Conservation (phyloP, 2,113 vertebrate genomes). For the Ancistrus triradiatus region DNA sequence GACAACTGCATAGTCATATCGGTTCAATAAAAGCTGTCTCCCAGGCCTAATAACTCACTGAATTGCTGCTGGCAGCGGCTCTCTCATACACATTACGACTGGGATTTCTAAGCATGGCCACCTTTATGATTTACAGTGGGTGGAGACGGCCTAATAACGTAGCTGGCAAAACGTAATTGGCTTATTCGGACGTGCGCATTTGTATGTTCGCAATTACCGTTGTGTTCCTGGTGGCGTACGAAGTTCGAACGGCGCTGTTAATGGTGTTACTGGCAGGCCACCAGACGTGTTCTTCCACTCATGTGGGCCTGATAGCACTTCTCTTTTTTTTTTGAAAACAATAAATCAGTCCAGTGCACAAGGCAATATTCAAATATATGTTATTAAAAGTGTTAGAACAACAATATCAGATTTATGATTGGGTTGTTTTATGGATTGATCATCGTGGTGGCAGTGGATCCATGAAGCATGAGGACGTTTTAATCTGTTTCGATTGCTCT, state of each 20-base stretch:
- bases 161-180: slow-evolving; percentile 61
- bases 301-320: slow-evolving; percentile 70
- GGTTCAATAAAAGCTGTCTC: slow-evolving; percentile 63
- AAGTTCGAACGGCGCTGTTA: slow-evolving; percentile 75
- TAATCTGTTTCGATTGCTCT: slow-evolving; percentile 71
- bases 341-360: slow-evolving; percentile 71
- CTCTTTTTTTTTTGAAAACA: slow-evolving; percentile 60
- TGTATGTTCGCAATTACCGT: slow-evolving; percentile 70
- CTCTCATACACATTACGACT: slow-evolving; percentile 18
- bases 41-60: slow-evolving; percentile 62
- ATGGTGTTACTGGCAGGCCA: slow-evolving; percentile 72
- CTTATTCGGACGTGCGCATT: slow-evolving; percentile 64
- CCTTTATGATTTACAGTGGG: slow-evolving; percentile 58
- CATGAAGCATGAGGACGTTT: slow-evolving; percentile 60
- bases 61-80: slow-evolving; percentile 52
- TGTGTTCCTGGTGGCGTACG: slow-evolving; percentile 72
- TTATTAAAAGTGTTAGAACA: slow-evolving; percentile 72
- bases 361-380: slow-evolving; percentile 71
- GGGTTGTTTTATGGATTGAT: slow-evolving; percentile 70
- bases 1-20: slow-evolving; percentile 58
- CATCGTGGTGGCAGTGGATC: slow-evolving; percentile 55
- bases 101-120: slow-evolving; percentile 60
- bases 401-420: slow-evolving; percentile 72
- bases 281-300: slow-evolving; percentile 57
- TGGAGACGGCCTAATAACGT: slow-evolving; percentile 59